These are phyloP conservation scores for Pterostichus madidus DNA, from an alignment of 2,888 invertebrate genomes.

Conservation along the genomic window DNA sequence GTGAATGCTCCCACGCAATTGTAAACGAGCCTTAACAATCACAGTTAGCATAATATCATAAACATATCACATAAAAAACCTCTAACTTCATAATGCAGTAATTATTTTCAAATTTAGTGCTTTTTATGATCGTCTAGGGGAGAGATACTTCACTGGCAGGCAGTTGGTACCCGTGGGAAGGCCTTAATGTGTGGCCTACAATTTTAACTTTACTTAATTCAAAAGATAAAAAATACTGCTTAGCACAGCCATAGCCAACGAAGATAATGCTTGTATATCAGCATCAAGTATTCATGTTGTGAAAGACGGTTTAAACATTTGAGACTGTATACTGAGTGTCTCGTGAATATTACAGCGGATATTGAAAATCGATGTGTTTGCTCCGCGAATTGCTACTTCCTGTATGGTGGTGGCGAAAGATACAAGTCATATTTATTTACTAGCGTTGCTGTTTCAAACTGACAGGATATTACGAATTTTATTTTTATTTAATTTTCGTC, in stretches of 20 bases:
- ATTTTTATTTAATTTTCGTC: too few relatives aligned
- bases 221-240: slow-evolving; percentile 21
- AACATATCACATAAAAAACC: slow-evolving; percentile 1
- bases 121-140: slow-evolving; percentile 34
- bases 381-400: background rate
- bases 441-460: too few relatives aligned
- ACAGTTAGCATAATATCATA: background rate
- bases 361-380: slow-evolving; percentile 3
- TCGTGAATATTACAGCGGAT: slow-evolving; percentile 20
- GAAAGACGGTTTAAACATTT: slow-evolving; percentile 18
- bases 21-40: slow-evolving; percentile 1
- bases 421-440: too few relatives aligned
- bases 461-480: too few relatives aligned
- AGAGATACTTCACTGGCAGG: slow-evolving; percentile 4
- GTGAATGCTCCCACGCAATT: background rate
- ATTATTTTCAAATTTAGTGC: slow-evolving; percentile 52
- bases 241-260: too few relatives aligned
- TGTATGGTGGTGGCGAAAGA: too few relatives aligned
- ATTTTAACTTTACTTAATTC: slow-evolving; percentile 44
- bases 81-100: slow-evolving; percentile 28
- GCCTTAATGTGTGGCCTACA: slow-evolving; percentile 37
- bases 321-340: background rate
- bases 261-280: slow-evolving; percentile 20
- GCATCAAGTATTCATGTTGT: slow-evolving; percentile 7
- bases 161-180: slow-evolving; percentile 55